Conservation (phyloP, 2,113 vertebrate species). For the Globicephala melas region DNA sequence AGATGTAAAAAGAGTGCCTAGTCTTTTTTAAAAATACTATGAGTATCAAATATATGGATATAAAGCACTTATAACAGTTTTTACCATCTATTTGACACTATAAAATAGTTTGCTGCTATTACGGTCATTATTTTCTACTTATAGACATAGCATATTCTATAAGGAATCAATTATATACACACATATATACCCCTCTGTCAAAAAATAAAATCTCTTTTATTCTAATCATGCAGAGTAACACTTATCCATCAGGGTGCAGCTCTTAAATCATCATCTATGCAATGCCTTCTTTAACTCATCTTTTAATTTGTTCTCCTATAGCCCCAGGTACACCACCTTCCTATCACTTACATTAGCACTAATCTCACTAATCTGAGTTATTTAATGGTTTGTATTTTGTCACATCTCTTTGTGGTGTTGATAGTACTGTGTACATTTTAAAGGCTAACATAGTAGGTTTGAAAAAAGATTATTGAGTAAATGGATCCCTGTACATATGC, state of each 20-base stretch:
- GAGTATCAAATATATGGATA: background rate
- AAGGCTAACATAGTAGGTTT: background rate
- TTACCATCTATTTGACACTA: background rate
- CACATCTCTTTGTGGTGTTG: background rate
- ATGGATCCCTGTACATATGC: background rate
- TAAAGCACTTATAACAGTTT: background rate
- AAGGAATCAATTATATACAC: background rate
- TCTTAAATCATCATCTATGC: background rate
- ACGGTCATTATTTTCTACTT: background rate
- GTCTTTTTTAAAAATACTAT: background rate
- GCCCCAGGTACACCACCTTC: accelerated
- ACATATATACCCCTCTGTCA: background rate
- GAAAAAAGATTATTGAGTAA: background rate
- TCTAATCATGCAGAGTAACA: background rate
- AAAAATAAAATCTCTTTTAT: background rate
- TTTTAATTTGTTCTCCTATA: background rate
- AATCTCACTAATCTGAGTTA: background rate
- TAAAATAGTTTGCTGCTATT: background rate
- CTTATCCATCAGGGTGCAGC: background rate
- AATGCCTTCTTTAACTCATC: background rate
- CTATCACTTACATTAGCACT: background rate
- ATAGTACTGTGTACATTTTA: background rate
- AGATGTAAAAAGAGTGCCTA: background rate
- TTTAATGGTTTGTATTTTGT: background rate
- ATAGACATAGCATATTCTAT: background rate